Evolutionary conservation across 1,140 invertebrate genomes (phyloP).

Genomic region (Scaptomyza pallida): DNA sequence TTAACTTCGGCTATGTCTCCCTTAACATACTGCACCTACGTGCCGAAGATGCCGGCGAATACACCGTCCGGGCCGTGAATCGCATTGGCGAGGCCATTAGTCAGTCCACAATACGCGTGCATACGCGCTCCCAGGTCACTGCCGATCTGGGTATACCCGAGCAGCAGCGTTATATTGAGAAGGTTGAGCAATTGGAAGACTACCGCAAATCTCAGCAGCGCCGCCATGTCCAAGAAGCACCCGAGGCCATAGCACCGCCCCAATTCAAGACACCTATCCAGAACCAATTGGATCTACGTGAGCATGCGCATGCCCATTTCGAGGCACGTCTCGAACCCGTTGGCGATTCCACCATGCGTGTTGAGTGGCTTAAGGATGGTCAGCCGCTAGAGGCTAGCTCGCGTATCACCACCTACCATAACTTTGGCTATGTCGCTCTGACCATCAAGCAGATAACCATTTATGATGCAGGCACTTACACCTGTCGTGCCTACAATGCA

Average conservation of each 20-base stretch:
- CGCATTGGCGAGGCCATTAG: conserved; percentile 93
- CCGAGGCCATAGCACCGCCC: conserved; percentile 91
- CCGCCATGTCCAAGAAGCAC: conserved; percentile 90
- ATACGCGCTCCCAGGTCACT: conserved; percentile 91
- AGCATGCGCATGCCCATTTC: conserved; percentile 97
- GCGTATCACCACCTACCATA: conserved; percentile 96
- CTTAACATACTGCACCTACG: conserved; percentile 98
- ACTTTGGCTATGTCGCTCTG: conserved; percentile 98
- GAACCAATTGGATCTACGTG: conserved; percentile 93
- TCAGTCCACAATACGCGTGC: conserved; percentile 91
- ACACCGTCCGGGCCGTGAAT: conserved; percentile 95
- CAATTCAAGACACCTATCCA: conserved; percentile 97
- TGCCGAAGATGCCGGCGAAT: conserved; percentile 96
- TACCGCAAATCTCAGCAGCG: conserved; percentile 92
- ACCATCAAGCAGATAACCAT: conserved; percentile 96
- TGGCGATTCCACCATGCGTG: conserved; percentile 94
- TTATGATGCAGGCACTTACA: conserved; percentile 96
- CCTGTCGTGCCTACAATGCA: conserved; percentile 94
- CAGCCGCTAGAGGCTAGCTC: conserved; percentile 95
- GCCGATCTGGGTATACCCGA: conserved; percentile 95
- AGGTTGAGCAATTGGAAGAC: conserved; percentile 96
- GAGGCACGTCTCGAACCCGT: conserved; percentile 97
- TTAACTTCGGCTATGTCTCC: conserved; percentile 99
- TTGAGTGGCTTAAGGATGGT: conserved; percentile 98
- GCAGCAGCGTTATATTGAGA: conserved; percentile 96